Evolutionary conservation across 92 coral and sea anemone genomes (phyloP), one percentile per base, ranked within the genome.

Genomic region (Galaxea fascicularis): DNA sequence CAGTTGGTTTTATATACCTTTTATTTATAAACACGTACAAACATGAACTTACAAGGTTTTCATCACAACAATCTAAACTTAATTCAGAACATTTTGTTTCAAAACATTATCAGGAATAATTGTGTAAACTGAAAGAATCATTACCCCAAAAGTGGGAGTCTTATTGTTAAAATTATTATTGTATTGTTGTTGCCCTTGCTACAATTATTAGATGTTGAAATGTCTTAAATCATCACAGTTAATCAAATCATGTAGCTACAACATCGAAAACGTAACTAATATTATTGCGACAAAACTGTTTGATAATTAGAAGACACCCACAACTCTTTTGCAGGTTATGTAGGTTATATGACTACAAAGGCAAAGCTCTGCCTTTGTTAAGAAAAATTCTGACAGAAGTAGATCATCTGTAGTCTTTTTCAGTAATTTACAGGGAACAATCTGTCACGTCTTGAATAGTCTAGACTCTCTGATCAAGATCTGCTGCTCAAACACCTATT

Each of bases 311-410:
- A n/a, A n/a, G n/a, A n/a, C n/a, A n/a, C n/a, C n/a, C n/a, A n/a
- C n/a, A n/a, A n/a, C n/a, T n/a, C n/a, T n/a, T n/a, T n/a, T n/a
- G n/a, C n/a, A n/a, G n/a, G n/a, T n/a, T n/a, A n/a, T n/a, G 11
- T 73, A 73, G 62, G 28, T 73, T n/a, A 74, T 74, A 10, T 74
- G 65, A 52, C 60, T 3, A 74, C 65, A 74, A 74, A 73, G 44
- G 64, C 78, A 51, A 73, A 73, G 78, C 45, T 73, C 10, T 73
- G 63, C 65, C 46, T 73, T 73, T 73, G 78, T 73, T 73, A 73
- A 24, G 78, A 0, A 73, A 73, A 73, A 63, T 73, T 73, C 78
- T 73, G 8, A 73, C 59, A 53, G 59, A 53, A 73, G 77, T 22
- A 6, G 10, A 49, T 22, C 7, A 53, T 73, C 49, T 73, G 12